phyloP scores from a whole-genome alignment of 2,888 invertebrate species.

The Teinopalpus imperialis region DNA sequence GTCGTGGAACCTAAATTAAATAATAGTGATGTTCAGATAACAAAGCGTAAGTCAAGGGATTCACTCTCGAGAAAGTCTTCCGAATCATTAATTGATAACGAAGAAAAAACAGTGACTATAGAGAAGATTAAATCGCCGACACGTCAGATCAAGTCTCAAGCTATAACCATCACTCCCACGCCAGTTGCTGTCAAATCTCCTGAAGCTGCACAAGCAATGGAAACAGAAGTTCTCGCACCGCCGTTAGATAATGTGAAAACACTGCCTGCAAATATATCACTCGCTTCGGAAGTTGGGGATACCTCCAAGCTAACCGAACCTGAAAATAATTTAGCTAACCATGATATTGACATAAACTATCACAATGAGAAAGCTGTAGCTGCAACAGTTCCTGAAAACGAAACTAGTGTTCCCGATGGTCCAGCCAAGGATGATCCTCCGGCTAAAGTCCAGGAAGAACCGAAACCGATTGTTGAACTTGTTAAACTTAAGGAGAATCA shows the following conservation, averaged over 20 bases:
- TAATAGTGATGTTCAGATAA: slow-evolving; percentile 50
- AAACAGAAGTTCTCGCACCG: slow-evolving; percentile 58
- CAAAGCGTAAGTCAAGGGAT: slow-evolving; percentile 59
- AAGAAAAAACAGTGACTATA: slow-evolving; percentile 56
- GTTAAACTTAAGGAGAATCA: slow-evolving; percentile 28
- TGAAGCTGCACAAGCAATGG: slow-evolving; percentile 47
- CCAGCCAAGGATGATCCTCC: slow-evolving; percentile 11
- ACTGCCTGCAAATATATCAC: slow-evolving; percentile 48
- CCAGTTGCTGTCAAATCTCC: slow-evolving; percentile 57
- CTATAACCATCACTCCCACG: slow-evolving; percentile 50
- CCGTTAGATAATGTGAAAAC: slow-evolving; percentile 54
- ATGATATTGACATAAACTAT: slow-evolving; percentile 13
- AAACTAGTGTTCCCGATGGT: slow-evolving; percentile 19
- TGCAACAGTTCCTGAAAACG: slow-evolving; percentile 23
- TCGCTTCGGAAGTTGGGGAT: slow-evolving; percentile 48
- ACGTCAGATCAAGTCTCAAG: slow-evolving; percentile 47
- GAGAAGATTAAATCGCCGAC: slow-evolving; percentile 63
- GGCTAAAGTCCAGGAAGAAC: slow-evolving; percentile 1
- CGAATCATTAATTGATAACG: slow-evolving; percentile 53
- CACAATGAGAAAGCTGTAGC: slow-evolving; percentile 31
- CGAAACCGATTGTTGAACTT: slow-evolving; percentile 21
- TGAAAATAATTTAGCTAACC: slow-evolving; percentile 19
- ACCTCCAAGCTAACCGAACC: slow-evolving; percentile 28
- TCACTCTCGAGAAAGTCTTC: slow-evolving; percentile 59
- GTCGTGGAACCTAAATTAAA: slow-evolving; percentile 48